Evolutionary conservation across 37 sponge, comb jelly and placozoan species (phyloP).

Genomic region (Diacarnus erythraeanus): DNA sequence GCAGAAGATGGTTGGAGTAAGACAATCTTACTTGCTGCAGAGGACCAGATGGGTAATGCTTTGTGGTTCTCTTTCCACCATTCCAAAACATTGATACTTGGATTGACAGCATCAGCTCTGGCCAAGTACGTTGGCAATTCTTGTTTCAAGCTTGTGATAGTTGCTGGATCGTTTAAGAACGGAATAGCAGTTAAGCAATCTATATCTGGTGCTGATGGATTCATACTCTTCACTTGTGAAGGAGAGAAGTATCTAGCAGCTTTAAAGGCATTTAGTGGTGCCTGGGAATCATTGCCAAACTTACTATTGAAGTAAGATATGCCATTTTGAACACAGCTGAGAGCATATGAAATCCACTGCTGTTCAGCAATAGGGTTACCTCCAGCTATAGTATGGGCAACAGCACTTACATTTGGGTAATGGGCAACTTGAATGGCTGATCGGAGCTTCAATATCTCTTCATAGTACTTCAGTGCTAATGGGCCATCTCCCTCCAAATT

Average conservation of each 20-base stretch:
- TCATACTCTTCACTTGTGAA: not conserved
- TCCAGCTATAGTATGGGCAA: not conserved
- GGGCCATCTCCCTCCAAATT: too few relatives aligned
- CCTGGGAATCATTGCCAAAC: constrained; percentile 9
- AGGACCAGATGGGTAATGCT: constrained; percentile 4
- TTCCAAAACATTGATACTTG: not conserved
- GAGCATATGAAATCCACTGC: constrained; percentile 12
- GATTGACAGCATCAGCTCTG: not conserved
- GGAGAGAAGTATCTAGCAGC: constrained; percentile 30
- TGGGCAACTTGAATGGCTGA: constrained; percentile 18
- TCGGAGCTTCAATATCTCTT: constrained; percentile 18
- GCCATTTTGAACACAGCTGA: constrained; percentile 19
- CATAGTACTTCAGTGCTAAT: constrained; percentile 39
- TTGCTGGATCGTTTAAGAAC: constrained; percentile 11
- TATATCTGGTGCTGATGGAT: constrained; percentile 2
- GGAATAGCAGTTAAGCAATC: constrained; percentile 16
- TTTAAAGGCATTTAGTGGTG: constrained; percentile 42
- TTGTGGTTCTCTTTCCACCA: constrained; percentile 17
- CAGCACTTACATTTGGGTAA: constrained; percentile 19
- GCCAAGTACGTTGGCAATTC: constrained; percentile 25
- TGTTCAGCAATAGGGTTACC: not conserved
- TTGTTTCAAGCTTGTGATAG: not conserved
- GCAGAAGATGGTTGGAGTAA: too few relatives aligned
- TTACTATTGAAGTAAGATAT: not conserved
- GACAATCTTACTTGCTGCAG: not conserved